Base-by-base conservation (phyloP, 2,888 invertebrate species). In the Nemotelus pantherinus region DNA sequence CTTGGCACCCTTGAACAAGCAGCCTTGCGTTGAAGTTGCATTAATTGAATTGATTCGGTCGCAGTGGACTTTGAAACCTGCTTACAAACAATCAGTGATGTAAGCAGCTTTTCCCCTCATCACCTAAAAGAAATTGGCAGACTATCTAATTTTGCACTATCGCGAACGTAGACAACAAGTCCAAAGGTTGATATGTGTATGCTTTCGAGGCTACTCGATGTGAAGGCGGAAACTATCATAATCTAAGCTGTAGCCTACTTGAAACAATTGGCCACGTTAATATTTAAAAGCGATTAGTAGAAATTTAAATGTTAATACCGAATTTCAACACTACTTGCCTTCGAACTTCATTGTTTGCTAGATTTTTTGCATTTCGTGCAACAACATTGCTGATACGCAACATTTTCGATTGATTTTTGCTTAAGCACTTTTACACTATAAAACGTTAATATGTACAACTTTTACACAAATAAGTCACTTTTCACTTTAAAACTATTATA, bases 311-410 rank as follows among this genome's bases (percentile, higher is more conserved):
- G 2, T 44, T 9, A 58, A 41, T n/a, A 39, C 55, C 50, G 50
- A 50, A 39, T 41, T 39, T 6, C 25, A 10, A 10, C 48, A 10
- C 7, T 50, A 53, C 41, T 64, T 65, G 65, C 76, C 76, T 76
- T 64, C 76, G 50, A 25, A 63, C 76, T 43, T 76, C 65, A 44
- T 39, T 53, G 43, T 65, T 65, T 41, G 65, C 65, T 4, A 65
- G 0, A 44, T 63, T 64, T 55, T 55, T 76, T 6, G 55, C 65
- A 65, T 64, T 76, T 53, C 76, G 76, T 5, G 55, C 60, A 39
- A 65, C 48, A 10, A 44, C 25, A 6, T 25, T 45, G 39, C 65
- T 55, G 57, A 76, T 44, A 10, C 65, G 76, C 3, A 65, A 43
- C 76, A 76, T 76, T 53, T 75, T 75, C n/a, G 25, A 25, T 25